A percentile compares a stretch with the other conserved stretches of the same genome.
Evolutionary conservation across 2,888 invertebrate species (phyloP).

Genomic region (Dynastes hyllus): DNA sequence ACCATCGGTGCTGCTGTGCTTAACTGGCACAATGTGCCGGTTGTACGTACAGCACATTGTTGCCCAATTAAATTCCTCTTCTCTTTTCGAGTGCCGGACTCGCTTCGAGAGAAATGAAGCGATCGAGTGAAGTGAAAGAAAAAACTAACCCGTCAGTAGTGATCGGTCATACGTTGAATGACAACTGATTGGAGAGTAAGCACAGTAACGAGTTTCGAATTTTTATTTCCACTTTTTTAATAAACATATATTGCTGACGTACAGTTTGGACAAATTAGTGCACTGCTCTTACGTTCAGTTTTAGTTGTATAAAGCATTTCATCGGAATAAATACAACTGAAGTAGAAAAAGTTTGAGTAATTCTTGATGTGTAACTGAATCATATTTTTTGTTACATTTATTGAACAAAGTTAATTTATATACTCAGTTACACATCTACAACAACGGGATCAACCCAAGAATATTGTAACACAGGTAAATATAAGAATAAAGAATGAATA

Average conservation of each 20-base stretch:
- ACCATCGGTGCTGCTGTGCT: constrained; percentile 4
- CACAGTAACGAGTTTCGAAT: constrained; percentile 26
- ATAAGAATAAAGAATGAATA: too few relatives aligned
- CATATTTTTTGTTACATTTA: too few relatives aligned
- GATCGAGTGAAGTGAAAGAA: constrained; percentile 42
- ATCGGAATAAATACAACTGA: too few relatives aligned
- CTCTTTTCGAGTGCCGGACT: constrained; percentile 29
- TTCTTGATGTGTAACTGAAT: too few relatives aligned
- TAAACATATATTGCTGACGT: constrained; percentile 2
- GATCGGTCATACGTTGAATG: constrained; percentile 42
- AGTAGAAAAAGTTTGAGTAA: too few relatives aligned
- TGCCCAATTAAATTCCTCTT: constrained; percentile 44
- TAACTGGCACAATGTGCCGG: constrained; percentile 36
- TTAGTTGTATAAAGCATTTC: too few relatives aligned
- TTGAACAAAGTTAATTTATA: too few relatives aligned
- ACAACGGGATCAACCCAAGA: too few relatives aligned
- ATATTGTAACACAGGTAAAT: too few relatives aligned
- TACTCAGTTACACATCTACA: too few relatives aligned
- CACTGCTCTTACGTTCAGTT: too few relatives aligned
- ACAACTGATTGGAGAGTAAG: constrained; percentile 38
- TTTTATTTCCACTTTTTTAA: constrained; percentile 9
- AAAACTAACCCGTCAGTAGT: constrained; percentile 12
- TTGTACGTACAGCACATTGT: constrained; percentile 23
- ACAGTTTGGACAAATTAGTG: constrained; percentile 1
- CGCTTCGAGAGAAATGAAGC: constrained; percentile 34